Percentiles rank a stretch among this genome's conserved stretches.
Evolutionary conservation across 1,140 invertebrate species (phyloP).

Genomic region (Aphidius gifuensis): DNA sequence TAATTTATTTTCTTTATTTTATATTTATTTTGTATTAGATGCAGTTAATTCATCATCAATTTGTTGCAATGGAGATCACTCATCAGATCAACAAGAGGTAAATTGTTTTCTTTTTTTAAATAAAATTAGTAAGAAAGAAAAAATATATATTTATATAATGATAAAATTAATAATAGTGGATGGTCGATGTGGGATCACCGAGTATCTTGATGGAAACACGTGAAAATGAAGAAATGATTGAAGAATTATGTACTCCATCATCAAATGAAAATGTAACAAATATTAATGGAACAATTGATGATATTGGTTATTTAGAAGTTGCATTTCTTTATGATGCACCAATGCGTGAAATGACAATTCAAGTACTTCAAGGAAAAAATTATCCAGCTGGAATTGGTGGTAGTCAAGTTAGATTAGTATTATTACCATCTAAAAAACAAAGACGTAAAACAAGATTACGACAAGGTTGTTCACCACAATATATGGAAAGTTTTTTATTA

Average conservation of each 20-base stretch:
- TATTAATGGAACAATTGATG: slow-evolving; percentile 43
- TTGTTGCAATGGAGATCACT: slow-evolving; percentile 42
- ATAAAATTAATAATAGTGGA: slow-evolving; percentile 37
- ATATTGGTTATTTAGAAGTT: slow-evolving; percentile 78
- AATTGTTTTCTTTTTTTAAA: slow-evolving; percentile 8
- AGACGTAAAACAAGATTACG: slow-evolving; percentile 90
- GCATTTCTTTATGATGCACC: slow-evolving; percentile 85
- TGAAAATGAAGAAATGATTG: slow-evolving; percentile 44
- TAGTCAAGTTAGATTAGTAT: slow-evolving; percentile 80
- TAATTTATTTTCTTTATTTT: background rate
- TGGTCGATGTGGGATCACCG: slow-evolving; percentile 50
- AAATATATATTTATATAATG: background rate
- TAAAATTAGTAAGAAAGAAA: too few species aligned
- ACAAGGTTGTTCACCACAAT: slow-evolving; percentile 83
- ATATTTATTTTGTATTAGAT: slow-evolving; percentile 29
- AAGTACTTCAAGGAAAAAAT: slow-evolving; percentile 78
- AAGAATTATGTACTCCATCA: slow-evolving; percentile 36
- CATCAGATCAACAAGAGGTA: slow-evolving; percentile 48
- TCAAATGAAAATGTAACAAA: slow-evolving; percentile 44
- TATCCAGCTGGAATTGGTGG: slow-evolving; percentile 71
- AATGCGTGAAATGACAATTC: slow-evolving; percentile 81
- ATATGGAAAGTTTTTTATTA: slow-evolving; percentile 88
- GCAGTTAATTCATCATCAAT: slow-evolving; percentile 34
- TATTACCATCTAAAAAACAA: slow-evolving; percentile 88
- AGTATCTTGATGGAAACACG: slow-evolving; percentile 44